Base-by-base conservation (phyloP, 2,797 vertebrate genomes). In the Menidia menidia region DNA sequence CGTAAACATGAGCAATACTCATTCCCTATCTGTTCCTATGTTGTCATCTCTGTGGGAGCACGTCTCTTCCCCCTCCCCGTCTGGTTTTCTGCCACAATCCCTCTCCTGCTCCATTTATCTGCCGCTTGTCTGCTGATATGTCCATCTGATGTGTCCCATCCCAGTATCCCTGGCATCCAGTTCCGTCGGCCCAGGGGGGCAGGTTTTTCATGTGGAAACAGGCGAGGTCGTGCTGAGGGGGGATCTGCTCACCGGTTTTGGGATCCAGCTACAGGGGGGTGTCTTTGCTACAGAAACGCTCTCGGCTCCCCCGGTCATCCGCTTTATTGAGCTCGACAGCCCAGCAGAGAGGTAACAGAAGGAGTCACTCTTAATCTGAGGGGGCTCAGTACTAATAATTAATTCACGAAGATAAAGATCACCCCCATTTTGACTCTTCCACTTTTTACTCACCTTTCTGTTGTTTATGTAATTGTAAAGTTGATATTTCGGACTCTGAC, bases 181-280 rank as follows among this genome's bases (percentile, higher is more conserved):
- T 81, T 98, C 96, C 0, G 96, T 99, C 48, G 98, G 98, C 56
- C 97, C 96, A 0, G 98, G 97, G 0, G 98, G 98, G n/a, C 98
- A 99, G 92, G 95, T 99, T 47, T 97, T 98, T 80, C 98, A 99
- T 78, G 94, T 96, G 1, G 98, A 99, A 92, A 97, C 91, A 0
- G 97, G 96, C 1, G 97, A 99, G 86, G 93, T 99, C 57, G 18
- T 97, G 84, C 95, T 99, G 79, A 96, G 95, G 77, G 98, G 97
- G 58, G 97, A 99, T 77, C 96, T 97, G 0, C 95, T 99, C 88
- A 96, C 95, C 39, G 97, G 97, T 85, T 99, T 99, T 4, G 98
- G 98, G 88, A 94, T 99, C 72, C 97, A 99, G 94, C 97, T 99
- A 60, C 98, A 99, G 84, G 98, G 98, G n/a, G 97, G 98, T 48